phyloP scores from a whole-genome alignment of 2,113 vertebrate genomes.

The Tragulus kanchil region DNA sequence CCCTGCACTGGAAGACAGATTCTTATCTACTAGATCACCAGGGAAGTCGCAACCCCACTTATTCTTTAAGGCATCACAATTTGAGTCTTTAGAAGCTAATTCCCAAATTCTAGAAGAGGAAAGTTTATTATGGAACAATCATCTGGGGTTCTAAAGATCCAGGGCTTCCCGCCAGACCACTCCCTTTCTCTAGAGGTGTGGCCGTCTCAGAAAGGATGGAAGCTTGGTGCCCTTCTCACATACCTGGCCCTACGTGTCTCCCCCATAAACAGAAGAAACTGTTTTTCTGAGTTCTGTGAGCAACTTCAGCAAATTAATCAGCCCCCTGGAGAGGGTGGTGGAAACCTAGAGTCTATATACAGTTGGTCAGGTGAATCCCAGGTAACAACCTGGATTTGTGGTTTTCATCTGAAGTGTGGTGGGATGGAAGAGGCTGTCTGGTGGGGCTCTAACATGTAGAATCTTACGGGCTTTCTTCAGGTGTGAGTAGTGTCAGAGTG shows the following conservation, averaged over 20 bases:
- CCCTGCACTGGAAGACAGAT: background rate
- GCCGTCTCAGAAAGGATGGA: background rate
- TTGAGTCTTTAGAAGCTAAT: slow-evolving; percentile 10
- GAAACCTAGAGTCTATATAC: background rate
- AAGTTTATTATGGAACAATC: background rate
- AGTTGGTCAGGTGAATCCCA: background rate
- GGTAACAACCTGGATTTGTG: background rate
- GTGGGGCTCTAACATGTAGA: background rate
- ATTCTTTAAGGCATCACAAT: background rate
- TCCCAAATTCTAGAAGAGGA: background rate
- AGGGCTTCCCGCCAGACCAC: background rate
- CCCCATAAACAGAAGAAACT: background rate
- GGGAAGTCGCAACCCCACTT: background rate
- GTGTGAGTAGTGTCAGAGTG: background rate
- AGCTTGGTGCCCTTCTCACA: background rate
- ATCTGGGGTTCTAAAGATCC: background rate
- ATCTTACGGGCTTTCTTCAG: background rate
- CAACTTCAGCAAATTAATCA: background rate
- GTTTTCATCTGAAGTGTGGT: background rate
- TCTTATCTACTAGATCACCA: background rate
- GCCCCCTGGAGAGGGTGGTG: background rate
- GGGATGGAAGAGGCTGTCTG: background rate
- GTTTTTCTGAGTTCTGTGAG: background rate
- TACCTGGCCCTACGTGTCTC: background rate
- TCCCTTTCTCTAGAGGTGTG: background rate